Evolutionary conservation across 37 sponge, comb jelly and placozoan species (phyloP).

Genomic region (Aplysina aerophoba): DNA sequence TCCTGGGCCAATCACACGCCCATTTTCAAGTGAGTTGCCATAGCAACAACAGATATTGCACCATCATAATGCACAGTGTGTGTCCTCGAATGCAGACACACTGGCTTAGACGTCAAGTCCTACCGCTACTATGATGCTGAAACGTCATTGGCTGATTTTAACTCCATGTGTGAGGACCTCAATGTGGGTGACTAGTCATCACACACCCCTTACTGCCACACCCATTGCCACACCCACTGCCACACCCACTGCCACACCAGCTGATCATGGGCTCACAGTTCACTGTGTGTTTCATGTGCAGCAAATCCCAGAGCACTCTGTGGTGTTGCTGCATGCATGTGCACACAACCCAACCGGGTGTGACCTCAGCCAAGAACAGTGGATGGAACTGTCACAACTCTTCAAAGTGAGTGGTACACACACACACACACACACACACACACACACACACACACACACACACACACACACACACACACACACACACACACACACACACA

Average conservation of each 20-base stretch:
- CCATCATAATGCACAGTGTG: background rate
- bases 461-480: too few relatives aligned
- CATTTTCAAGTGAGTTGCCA: slow-evolving; percentile 72
- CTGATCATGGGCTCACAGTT: background rate
- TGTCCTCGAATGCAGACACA: slow-evolving; percentile 37
- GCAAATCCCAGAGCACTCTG: slow-evolving; percentile 76
- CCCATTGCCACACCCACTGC: background rate
- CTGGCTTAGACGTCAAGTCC: slow-evolving; percentile 75
- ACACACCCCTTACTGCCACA: background rate
- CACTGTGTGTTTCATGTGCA: slow-evolving; percentile 6
- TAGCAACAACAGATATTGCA: background rate
- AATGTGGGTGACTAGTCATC: slow-evolving; percentile 44
- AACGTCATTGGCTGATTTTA: slow-evolving; percentile 75
- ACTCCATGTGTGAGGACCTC: slow-evolving; percentile 69
- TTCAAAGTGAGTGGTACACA: slow-evolving; percentile 45
- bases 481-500: background rate
- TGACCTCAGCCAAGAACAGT: slow-evolving; percentile 88
- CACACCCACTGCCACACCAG: background rate
- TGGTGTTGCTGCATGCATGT: slow-evolving; percentile 91
- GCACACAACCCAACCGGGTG: slow-evolving; percentile 98
- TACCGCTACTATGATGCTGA: slow-evolving; percentile 85
- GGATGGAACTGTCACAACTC: slow-evolving; percentile 89
- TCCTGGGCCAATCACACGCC: slow-evolving; percentile 95
- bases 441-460: too few relatives aligned
- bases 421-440: too few relatives aligned